Percentiles rank a stretch among this genome's conserved stretches.
Evolutionary conservation across 2,797 vertebrate species (phyloP).

Genomic region (Rhabdophis nuchalis): DNA sequence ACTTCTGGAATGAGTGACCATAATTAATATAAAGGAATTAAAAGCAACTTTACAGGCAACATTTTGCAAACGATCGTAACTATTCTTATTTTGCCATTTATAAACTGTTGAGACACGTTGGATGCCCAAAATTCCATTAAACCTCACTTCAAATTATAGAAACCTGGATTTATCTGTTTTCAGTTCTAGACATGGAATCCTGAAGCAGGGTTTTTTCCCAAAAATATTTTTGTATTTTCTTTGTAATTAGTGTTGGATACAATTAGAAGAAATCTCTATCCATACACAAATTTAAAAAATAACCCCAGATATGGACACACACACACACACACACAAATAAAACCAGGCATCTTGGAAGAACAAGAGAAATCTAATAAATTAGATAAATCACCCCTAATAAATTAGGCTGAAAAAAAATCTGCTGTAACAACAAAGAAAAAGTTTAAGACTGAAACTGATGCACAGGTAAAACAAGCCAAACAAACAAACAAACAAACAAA

Average conservation of each 20-base stretch:
- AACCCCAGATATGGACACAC: conserved; percentile 51
- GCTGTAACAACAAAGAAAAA: conserved; percentile 62
- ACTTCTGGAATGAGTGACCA: not conserved
- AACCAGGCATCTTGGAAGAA: conserved; percentile 51
- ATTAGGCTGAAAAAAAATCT: conserved; percentile 54
- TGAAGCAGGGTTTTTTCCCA: not conserved
- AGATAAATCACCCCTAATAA: too few relatives aligned
- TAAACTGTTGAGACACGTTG: not conserved
- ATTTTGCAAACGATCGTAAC: not conserved
- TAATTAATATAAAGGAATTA: not conserved
- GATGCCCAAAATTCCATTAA: not conserved
- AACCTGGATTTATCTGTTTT: not conserved
- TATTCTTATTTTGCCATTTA: not conserved
- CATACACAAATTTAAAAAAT: conserved; percentile 57
- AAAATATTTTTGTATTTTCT: conserved; percentile 24
- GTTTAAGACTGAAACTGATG: conserved; percentile 54
- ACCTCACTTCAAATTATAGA: not conserved
- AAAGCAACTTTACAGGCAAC: not conserved
- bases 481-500: too few relatives aligned
- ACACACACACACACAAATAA: conserved; percentile 44
- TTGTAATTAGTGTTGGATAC: conserved; percentile 21
- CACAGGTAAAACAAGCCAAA: conserved; percentile 44
- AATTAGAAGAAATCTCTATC: conserved; percentile 45
- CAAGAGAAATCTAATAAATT: conserved; percentile 51
- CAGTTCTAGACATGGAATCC: not conserved